Percentiles rank a stretch among this genome's conserved stretches.
These are phyloP conservation scores for Pemphredon lugubris DNA, from an alignment of 2,888 invertebrate genomes.

Conservation along the genomic window DNA sequence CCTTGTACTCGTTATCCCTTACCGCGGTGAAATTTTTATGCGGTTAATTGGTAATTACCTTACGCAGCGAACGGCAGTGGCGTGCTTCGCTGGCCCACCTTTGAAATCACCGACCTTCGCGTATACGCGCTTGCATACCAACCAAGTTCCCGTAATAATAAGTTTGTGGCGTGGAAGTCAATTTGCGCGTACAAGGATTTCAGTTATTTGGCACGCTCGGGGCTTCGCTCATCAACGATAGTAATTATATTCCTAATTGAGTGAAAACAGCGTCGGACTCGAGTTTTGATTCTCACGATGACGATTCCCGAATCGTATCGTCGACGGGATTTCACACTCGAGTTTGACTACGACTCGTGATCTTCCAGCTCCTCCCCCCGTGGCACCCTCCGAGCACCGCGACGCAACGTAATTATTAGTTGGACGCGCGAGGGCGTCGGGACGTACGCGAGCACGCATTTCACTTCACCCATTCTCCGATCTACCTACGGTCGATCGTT, in stretches of 20 bases:
- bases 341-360: too few relatives aligned
- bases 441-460: background rate
- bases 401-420: constrained; percentile 27
- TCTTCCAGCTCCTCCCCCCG: too few relatives aligned
- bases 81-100: constrained; percentile 18
- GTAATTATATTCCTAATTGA: too few relatives aligned
- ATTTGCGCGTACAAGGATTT: too few relatives aligned
- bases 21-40: constrained; percentile 49
- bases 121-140: constrained; percentile 20
- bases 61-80: constrained; percentile 35
- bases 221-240: too few relatives aligned
- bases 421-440: background rate
- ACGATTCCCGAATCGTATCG: too few relatives aligned
- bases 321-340: too few relatives aligned
- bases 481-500: constrained; percentile 31
- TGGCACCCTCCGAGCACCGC: background rate
- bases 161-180: too few relatives aligned
- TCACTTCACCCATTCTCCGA: constrained; percentile 6
- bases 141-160: too few relatives aligned
- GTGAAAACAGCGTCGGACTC: too few relatives aligned
- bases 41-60: constrained; percentile 69
- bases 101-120: constrained; percentile 25
- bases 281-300: too few relatives aligned
- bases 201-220: too few relatives aligned
- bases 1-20: constrained; percentile 56